Evolutionary conservation across 2,113 vertebrate genomes (phyloP).

Genomic region (Sphyrna mokarran): DNA sequence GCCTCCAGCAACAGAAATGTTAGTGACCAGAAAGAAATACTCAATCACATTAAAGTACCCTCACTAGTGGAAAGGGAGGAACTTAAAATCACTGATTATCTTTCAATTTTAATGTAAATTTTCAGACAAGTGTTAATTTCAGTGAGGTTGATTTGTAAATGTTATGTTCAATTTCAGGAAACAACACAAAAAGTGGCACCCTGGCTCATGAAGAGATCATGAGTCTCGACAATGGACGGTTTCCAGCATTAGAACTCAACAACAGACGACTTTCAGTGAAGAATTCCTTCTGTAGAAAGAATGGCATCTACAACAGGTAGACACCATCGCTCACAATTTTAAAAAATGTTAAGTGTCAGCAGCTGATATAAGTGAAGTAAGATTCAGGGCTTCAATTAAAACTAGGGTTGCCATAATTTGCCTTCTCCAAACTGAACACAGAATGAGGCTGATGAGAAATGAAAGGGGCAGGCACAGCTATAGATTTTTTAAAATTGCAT

Average conservation of each 20-base stretch:
- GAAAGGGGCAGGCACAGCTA: background rate
- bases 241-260: slow-evolving; percentile 90
- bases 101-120: no score
- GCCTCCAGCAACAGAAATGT: no score
- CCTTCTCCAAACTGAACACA: background rate
- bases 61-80: no score
- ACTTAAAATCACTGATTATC: no score
- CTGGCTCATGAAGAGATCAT: slow-evolving; percentile 90
- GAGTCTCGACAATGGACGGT: slow-evolving; percentile 87
- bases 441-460: background rate
- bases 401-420: background rate
- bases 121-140: background rate
- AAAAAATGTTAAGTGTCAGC: background rate
- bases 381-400: background rate
- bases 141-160: background rate
- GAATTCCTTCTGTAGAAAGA: slow-evolving; percentile 94
- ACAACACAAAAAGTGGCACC: slow-evolving; percentile 72
- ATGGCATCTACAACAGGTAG: slow-evolving; percentile 90
- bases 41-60: no score
- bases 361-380: background rate
- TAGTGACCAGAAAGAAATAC: no score
- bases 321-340: background rate
- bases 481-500: background rate
- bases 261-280: slow-evolving; percentile 90
- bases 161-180: slow-evolving; percentile 59